phyloP scores from a whole-genome alignment of 1,140 invertebrate species.

The Archivesica marissinica region DNA sequence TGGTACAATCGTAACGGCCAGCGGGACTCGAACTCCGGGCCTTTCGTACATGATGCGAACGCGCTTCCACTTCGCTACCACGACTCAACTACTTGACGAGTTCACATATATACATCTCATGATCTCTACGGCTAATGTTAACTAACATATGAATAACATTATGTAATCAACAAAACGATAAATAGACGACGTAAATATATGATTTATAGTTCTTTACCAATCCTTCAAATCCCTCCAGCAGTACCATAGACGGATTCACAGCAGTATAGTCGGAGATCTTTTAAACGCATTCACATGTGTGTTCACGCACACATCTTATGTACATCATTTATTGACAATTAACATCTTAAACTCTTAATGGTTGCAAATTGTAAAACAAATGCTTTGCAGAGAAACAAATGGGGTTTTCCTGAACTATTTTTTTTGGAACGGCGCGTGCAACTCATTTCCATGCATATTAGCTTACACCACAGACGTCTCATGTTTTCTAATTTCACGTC shows the following conservation, averaged over 20 bases:
- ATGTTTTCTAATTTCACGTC: background rate
- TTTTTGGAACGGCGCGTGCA: slow-evolving; percentile 42
- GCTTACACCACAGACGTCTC: slow-evolving; percentile 18
- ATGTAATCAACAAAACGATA: background rate
- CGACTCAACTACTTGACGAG: no score
- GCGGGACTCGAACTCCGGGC: no score
- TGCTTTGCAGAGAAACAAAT: background rate
- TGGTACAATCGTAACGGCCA: no score
- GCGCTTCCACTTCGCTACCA: no score
- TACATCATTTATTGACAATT: slow-evolving; percentile 26
- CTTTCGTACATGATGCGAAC: no score
- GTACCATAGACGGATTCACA: background rate
- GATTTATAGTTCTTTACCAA: background rate
- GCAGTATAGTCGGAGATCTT: background rate
- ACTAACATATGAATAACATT: background rate
- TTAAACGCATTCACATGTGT: slow-evolving; percentile 5
- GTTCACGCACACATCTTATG: background rate
- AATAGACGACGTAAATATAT: background rate
- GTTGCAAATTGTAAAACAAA: slow-evolving; percentile 40
- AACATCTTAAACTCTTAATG: slow-evolving; percentile 32
- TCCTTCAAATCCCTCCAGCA: background rate
- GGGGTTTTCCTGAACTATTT: slow-evolving; percentile 14
- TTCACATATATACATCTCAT: no score
- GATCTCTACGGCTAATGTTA: no score
- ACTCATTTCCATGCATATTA: background rate